Base-by-base conservation (phyloP, 53 echinoderm and acorn worm genomes). In the Astropecten irregularis region DNA sequence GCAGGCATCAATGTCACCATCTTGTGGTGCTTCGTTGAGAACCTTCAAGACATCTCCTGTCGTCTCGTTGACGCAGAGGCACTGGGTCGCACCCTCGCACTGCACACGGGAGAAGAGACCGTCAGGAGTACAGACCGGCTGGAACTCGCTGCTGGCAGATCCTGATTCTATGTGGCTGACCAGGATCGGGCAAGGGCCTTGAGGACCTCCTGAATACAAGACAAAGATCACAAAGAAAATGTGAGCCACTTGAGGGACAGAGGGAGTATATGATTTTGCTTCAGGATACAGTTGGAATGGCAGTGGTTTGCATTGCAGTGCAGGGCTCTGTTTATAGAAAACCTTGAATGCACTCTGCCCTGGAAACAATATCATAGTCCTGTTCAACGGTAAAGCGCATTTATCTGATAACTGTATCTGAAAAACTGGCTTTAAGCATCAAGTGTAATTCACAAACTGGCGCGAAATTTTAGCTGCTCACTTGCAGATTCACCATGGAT, bases 1-100 rank as follows among this genome's bases (percentile, higher is more conserved):
- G 37, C 84, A 84, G 33, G 71, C 57, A 26, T 23, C 40, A 48
- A 72, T 71, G 61, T 71, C 71, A 11, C 84, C 84, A 23, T 84
- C 71, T 40, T 61, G 59, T 39, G 83, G 87, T 15, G 76, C 83
- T 28, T 83, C 69, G 27, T 83, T 87, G 26, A 91, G 83, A 15
- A 76, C 67, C 55, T 87, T 87, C 31, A 91, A 54, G 28, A 87
- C 87, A 8, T 61, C 57, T 23, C 91, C 91, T 2, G 58, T 91
- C 4, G 77, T 77, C 73, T 90, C 84, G 65, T 93, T 68, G 49
- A 93, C 90, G 65, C 93, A 93, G 48, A 90, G 72, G 67, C 93
- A 93, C 33, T 83, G 83, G 19, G 61, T 52, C 49, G 77, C 71
- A 22, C 87, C 87, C 20, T 90, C 73, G 36, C 93, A 93, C 52